These are phyloP conservation scores for Thecophora atra DNA, from an alignment of 2,888 invertebrate genomes.

Conservation along the genomic window DNA sequence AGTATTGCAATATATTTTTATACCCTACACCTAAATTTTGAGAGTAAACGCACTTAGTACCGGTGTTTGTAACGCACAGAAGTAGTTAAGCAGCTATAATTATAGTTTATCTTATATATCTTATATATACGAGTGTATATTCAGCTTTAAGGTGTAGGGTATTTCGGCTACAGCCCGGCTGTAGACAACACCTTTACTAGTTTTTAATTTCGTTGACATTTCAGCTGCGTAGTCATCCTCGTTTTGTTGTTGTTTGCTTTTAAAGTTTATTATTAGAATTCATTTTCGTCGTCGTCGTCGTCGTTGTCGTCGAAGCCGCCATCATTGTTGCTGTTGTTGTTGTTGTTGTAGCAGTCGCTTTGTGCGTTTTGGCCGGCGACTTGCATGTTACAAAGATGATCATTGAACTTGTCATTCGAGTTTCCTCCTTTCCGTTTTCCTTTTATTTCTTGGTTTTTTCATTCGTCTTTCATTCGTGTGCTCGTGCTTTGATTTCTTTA, in stretches of 20 bases:
- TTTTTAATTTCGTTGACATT: constrained; percentile 13
- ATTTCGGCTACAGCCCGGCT: too few relatives aligned
- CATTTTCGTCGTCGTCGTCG: background rate
- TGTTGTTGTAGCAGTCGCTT: background rate
- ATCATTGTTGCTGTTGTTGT: background rate
- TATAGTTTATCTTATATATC: too few relatives aligned
- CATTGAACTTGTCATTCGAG: constrained; percentile 36
- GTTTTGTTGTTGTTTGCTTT: background rate
- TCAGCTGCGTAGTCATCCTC: background rate
- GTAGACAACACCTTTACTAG: too few relatives aligned
- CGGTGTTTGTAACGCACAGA: too few relatives aligned
- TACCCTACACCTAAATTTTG: too few relatives aligned
- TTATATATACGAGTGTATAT: too few relatives aligned
- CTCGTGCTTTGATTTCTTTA: too few relatives aligned
- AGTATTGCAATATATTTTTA: too few relatives aligned
- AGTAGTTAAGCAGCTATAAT: too few relatives aligned
- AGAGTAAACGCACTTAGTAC: too few relatives aligned
- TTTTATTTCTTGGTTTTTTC: background rate
- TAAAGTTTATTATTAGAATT: constrained; percentile 20
- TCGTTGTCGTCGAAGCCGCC: background rate
- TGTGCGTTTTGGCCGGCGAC: constrained; percentile 4
- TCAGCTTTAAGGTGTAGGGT: too few relatives aligned
- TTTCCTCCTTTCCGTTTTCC: constrained; percentile 11
- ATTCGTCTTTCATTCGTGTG: too few relatives aligned
- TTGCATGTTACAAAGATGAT: constrained; percentile 24